Conservation (phyloP, 2,888 invertebrate genomes). For the Lamproptera curius region DNA sequence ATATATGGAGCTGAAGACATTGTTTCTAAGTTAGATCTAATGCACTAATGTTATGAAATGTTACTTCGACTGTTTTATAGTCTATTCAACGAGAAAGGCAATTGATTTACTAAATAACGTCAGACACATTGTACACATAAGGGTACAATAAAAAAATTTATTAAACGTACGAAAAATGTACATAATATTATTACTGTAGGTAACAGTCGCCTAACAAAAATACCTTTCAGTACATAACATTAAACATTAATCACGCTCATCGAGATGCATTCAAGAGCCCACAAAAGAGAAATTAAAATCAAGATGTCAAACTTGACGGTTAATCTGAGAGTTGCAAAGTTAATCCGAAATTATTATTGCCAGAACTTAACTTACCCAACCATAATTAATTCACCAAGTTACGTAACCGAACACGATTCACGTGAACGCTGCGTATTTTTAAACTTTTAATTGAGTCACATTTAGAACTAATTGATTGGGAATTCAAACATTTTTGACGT, state of each 20-base stretch:
- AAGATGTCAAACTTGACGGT: conserved; percentile 26
- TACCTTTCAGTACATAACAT: too few relatives aligned
- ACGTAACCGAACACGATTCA: conserved; percentile 38
- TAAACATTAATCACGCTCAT: conserved; percentile 12
- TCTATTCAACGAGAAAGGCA: too few relatives aligned
- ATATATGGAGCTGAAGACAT: too few relatives aligned
- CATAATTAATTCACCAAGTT: conserved; percentile 34
- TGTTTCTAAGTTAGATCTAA: too few relatives aligned
- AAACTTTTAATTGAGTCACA: conserved; percentile 46
- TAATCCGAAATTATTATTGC: conserved; percentile 31
- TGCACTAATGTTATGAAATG: too few relatives aligned
- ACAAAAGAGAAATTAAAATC: conserved; percentile 15
- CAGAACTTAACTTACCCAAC: conserved; percentile 39
- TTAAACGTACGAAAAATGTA: too few relatives aligned
- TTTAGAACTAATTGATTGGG: conserved; percentile 35
- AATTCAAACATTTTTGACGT: conserved; percentile 34
- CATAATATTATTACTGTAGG: too few relatives aligned
- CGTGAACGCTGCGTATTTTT: conserved; percentile 39
- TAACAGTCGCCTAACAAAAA: too few relatives aligned
- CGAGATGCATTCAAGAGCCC: conserved; percentile 3
- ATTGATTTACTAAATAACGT: too few relatives aligned
- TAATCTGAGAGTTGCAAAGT: conserved; percentile 30
- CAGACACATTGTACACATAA: too few relatives aligned
- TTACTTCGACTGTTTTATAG: too few relatives aligned
- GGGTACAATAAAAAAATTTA: too few relatives aligned